A percentile compares a stretch with the other conserved stretches of the same genome.
Evolutionary conservation across 2,888 invertebrate genomes (phyloP).

Genomic region (Cremastobaeus sp.): DNA sequence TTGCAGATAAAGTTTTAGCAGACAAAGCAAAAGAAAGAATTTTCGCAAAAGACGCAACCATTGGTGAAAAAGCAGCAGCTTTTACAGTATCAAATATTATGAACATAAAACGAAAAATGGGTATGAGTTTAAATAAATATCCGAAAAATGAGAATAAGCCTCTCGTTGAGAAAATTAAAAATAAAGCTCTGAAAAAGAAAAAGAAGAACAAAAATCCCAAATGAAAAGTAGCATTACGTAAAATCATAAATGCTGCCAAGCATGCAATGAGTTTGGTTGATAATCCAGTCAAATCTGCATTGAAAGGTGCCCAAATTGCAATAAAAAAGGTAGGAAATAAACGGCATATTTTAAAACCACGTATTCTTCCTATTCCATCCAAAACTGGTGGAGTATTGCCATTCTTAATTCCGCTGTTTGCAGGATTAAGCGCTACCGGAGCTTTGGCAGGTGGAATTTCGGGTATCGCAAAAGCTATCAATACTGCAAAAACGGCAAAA

Average conservation of each 20-base stretch:
- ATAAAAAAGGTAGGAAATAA: conserved; percentile 31
- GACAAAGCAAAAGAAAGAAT: neutral
- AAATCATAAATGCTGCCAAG: conserved; percentile 15
- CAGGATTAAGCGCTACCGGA: conserved; percentile 66
- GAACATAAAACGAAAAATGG: conserved; percentile 15
- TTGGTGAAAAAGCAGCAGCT: conserved; percentile 13
- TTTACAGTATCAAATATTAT: conserved; percentile 9
- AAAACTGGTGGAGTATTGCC: conserved; percentile 63
- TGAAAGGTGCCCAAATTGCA: conserved; percentile 10
- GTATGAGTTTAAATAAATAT: conserved; percentile 16
- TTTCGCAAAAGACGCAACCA: neutral
- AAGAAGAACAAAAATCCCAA: neutral
- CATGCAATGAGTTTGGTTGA: neutral
- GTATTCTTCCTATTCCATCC: conserved; percentile 23
- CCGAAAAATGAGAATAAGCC: neutral
- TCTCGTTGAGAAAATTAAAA: neutral
- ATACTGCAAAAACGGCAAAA: conserved; percentile 38
- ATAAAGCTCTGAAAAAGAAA: conserved; percentile 3
- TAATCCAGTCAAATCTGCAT: conserved; percentile 16
- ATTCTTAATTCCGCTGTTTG: conserved; percentile 63
- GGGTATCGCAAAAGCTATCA: conserved; percentile 1
- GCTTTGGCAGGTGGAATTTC: conserved; percentile 62
- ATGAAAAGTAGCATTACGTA: neutral
- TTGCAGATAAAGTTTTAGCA: conserved; percentile 7
- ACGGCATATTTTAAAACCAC: conserved; percentile 12